phyloP scores from a whole-genome alignment of 2,797 vertebrate genomes.

The Gorsachius magnificus region DNA sequence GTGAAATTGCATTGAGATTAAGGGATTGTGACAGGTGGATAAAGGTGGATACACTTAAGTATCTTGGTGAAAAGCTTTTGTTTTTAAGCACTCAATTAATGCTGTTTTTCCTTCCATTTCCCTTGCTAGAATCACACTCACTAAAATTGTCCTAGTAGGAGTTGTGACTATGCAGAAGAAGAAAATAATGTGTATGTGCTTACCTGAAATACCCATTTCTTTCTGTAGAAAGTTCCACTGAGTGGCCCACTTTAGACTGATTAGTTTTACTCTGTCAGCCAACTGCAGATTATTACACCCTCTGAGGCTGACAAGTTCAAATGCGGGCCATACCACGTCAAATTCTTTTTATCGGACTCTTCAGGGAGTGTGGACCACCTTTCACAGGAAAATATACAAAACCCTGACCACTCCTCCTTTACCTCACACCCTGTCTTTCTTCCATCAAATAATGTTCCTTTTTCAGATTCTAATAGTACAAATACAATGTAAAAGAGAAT shows the following conservation, averaged over 20 bases:
- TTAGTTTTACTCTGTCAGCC: background rate
- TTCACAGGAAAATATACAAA: background rate
- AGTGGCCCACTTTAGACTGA: background rate
- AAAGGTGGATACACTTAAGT: background rate
- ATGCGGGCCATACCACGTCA: background rate
- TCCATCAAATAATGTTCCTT: background rate
- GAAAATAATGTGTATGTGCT: background rate
- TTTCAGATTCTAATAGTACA: background rate
- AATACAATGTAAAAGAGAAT: background rate
- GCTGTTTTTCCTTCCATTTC: background rate
- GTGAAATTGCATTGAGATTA: background rate
- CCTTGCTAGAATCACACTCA: background rate
- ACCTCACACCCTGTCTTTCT: background rate
- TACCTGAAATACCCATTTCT: background rate
- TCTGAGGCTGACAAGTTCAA: background rate
- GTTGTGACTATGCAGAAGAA: background rate
- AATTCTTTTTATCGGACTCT: background rate
- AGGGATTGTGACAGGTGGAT: background rate
- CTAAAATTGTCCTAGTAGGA: background rate
- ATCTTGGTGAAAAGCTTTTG: background rate
- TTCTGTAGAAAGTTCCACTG: background rate
- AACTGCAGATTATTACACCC: background rate
- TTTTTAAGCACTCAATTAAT: background rate
- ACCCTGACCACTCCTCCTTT: background rate
- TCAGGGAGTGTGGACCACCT: background rate